Conservation (phyloP, 2,797 vertebrate species). For the Furcifer pardalis region DNA sequence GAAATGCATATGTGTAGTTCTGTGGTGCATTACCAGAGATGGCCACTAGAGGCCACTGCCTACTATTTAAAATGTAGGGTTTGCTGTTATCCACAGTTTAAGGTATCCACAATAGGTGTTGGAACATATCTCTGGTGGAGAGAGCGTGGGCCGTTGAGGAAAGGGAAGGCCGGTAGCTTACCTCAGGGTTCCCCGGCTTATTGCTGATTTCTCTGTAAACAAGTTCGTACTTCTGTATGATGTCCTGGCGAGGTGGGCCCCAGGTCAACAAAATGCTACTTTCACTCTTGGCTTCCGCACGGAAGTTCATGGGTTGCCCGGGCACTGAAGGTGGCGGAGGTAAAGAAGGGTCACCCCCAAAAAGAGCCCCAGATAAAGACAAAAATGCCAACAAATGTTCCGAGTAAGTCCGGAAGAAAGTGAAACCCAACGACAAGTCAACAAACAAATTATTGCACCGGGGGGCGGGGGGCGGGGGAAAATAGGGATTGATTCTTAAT, state of each 20-base stretch:
- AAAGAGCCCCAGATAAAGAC: background rate
- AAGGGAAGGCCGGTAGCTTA: background rate
- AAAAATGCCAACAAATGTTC: background rate
- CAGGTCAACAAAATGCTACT: constrained; percentile 91
- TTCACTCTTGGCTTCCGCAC: constrained; percentile 91
- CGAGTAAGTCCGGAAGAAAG: fast-evolving
- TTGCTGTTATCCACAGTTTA: too few relatives aligned
- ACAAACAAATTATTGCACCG: too few relatives aligned
- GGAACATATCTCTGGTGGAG: too few relatives aligned
- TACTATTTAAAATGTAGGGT: too few relatives aligned
- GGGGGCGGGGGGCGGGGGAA: too few relatives aligned
- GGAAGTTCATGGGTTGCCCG: constrained; percentile 94
- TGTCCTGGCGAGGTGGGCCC: constrained; percentile 93
- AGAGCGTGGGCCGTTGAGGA: too few relatives aligned
- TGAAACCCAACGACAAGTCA: constrained; percentile 1
- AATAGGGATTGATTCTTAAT: too few relatives aligned
- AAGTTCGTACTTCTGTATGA: constrained; percentile 92
- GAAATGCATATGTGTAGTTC: too few relatives aligned
- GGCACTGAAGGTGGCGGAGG: constrained; percentile 79
- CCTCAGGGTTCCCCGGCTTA: fast-evolving
- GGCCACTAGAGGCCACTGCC: too few relatives aligned
- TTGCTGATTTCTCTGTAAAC: constrained; percentile 84
- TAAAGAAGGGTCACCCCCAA: background rate
- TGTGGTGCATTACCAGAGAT: too few relatives aligned
- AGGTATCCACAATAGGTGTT: too few relatives aligned